Base-by-base conservation (phyloP, 2,797 vertebrate species). In the Lycodopsis pacificus region DNA sequence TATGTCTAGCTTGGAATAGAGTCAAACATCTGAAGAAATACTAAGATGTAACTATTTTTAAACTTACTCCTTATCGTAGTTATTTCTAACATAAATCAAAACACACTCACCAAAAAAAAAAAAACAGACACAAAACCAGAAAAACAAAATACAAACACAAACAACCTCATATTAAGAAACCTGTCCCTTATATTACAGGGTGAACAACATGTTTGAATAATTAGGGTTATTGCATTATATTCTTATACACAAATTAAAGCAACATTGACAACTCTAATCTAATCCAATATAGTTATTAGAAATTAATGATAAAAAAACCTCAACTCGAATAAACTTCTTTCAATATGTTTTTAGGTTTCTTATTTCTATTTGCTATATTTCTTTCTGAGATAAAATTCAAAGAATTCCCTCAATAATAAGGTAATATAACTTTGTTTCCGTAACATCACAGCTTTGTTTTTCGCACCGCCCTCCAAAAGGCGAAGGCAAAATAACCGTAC, bases 1-100 rank as follows among this genome's bases (percentile, higher is more conserved):
- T 25, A 65, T 64, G 32, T 44, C 44, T 71, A 34, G 12, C 27
- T 19, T 44, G 17, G 54, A 67, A 27, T 40, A 38, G 46, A 69
- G 36, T 36, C 36, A 46, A 53, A n/a, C 8, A 25, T 54, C 49
- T 40, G 17, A 30, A 68, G 2, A 44, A 38, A 49, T 49, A 27
- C 15, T n/a, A 61, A 22, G 4, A 22, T 46, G 13, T 22, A 57
- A 54, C n/a, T 17, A 27, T 13, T 42, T 40, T 58, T 36, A 25
- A 59, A 8, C 42, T 22, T 7, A 59, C 22, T 38, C 57, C 17
- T 27, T 4, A 38, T 48, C 1, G 3, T 46, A 4, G 13, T 10
- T 59, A 25, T 40, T 38, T 40, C 10, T 65, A 30, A 40, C 14
- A 57, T 32, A 19, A 63, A 46, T 73, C 9, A 13, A 61, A 61